Evolutionary conservation across 2,888 invertebrate genomes (phyloP), one percentile per base, ranked within the genome.

Genomic region (Epistrophe eligans): DNA sequence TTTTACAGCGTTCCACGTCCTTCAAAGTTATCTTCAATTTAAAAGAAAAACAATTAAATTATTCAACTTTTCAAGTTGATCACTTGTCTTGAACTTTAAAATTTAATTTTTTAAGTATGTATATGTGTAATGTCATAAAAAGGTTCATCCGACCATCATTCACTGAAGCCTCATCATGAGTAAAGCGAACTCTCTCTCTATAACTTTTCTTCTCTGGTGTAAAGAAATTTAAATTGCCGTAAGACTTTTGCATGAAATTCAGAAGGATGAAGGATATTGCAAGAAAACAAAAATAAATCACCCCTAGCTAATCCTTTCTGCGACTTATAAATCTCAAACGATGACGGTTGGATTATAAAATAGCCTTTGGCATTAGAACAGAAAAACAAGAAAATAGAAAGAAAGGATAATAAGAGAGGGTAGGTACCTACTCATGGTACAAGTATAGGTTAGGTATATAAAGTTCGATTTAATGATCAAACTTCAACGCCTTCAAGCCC

Each of bases 391-490:
- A 48, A 24, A 43, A 48, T 32, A 32, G 1, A 19, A 1, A 62
- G 11, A 13, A 40, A 15, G 3, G 11, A 43, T n/a, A 13, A 52
- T 0, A 52, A 7, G 24, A n/a, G 24, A 24, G 13, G 13, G 11
- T 13, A 24, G 24, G 24, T n/a, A n/a, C n/a, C n/a, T n/a, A 2
- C 17, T 4, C 4, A 15, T 8, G 5, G 32, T 55, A 55, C 52
- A 24, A n/a, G n/a, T n/a, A n/a, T n/a, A n/a, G n/a, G n/a, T n/a
- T 4, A 6, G 2, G 13, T 11, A 5, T 19, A 52, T n/a, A 55
- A 55, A n/a, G 28, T 66, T 66, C 32, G 11, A 48, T 71, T 81
- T 71, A 71, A 81, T 58, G 71, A 79, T 60, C 40, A 83, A 83
- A 82, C 77, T 77, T 82, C 32, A 66, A 55, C 45, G 66, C 58